Conservation (phyloP, 2,797 vertebrate species). For the Ctenopoma multispine region DNA sequence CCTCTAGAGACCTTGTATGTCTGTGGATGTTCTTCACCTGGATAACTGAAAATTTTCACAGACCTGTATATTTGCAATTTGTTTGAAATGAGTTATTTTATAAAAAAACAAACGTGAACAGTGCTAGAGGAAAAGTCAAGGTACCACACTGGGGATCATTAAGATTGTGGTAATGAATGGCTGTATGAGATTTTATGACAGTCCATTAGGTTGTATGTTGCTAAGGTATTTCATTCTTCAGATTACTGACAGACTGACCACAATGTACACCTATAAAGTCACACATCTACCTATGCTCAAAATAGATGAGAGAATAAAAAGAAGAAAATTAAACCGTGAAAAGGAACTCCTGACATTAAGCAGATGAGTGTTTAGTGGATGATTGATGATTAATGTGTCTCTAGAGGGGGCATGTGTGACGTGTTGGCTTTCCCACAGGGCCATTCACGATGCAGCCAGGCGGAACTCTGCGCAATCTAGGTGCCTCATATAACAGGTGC, state of each 20-base stretch:
- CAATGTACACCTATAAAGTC: background rate
- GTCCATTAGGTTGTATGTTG: background rate
- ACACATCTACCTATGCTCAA: background rate
- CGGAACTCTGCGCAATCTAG: slow-evolving; percentile 20
- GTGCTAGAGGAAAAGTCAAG: no score
- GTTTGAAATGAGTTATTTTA: no score
- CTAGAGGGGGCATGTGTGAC: slow-evolving; percentile 9
- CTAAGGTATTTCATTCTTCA: no score
- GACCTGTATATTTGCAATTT: no score
- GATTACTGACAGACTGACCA: background rate
- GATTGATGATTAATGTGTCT: slow-evolving; percentile 57
- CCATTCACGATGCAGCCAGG: slow-evolving; percentile 23
- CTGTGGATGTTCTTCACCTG: no score
- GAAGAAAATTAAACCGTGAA: background rate
- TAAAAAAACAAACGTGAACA: no score
- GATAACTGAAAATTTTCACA: no score
- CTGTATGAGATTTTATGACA: background rate
- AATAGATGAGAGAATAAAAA: background rate
- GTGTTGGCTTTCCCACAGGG: slow-evolving; percentile 32
- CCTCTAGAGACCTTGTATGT: background rate
- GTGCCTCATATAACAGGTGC: slow-evolving; percentile 50
- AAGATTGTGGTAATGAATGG: background rate
- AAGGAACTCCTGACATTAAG: slow-evolving; percentile 27
- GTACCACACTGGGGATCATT: no score
- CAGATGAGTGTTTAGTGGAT: slow-evolving; percentile 39